Conservation (phyloP, 2,888 invertebrate genomes). For the Bombylius discolor region DNA sequence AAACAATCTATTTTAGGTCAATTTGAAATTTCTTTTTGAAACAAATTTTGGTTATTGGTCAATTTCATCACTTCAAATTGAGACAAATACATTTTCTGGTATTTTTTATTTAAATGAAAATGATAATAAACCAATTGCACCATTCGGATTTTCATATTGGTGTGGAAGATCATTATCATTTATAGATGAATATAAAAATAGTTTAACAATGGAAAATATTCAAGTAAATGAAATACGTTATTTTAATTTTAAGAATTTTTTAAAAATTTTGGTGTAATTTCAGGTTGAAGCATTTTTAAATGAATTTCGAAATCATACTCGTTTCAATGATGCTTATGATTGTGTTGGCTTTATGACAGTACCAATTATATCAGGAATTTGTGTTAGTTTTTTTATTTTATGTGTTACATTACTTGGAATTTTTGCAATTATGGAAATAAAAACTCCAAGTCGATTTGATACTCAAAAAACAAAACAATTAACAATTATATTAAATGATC, state of each 20-base stretch:
- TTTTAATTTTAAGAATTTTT: not conserved
- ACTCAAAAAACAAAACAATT: constrained; percentile 90
- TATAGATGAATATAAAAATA: constrained; percentile 33
- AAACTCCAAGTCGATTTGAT: constrained; percentile 94
- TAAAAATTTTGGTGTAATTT: constrained; percentile 5
- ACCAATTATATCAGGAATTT: constrained; percentile 84
- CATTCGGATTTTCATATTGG: constrained; percentile 43
- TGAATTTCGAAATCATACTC: not conserved
- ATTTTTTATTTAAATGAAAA: constrained; percentile 21
- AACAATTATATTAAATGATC: constrained; percentile 64
- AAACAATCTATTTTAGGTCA: not conserved
- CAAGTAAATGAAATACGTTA: constrained; percentile 32
- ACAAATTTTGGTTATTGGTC: constrained; percentile 40
- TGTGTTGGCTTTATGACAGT: constrained; percentile 84
- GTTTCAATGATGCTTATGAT: constrained; percentile 67
- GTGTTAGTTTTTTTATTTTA: constrained; percentile 63
- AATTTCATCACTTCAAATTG: constrained; percentile 44
- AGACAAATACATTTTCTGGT: constrained; percentile 18
- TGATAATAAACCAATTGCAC: constrained; percentile 36
- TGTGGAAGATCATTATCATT: constrained; percentile 42
- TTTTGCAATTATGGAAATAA: constrained; percentile 80
- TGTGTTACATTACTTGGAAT: constrained; percentile 69
- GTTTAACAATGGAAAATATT: constrained; percentile 39
- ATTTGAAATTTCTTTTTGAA: constrained; percentile 5
- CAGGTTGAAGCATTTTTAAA: constrained; percentile 37